A percentile compares a stretch with the other conserved stretches of the same genome.
Conservation (phyloP, 2,113 vertebrate genomes). For the Limanda limanda region DNA sequence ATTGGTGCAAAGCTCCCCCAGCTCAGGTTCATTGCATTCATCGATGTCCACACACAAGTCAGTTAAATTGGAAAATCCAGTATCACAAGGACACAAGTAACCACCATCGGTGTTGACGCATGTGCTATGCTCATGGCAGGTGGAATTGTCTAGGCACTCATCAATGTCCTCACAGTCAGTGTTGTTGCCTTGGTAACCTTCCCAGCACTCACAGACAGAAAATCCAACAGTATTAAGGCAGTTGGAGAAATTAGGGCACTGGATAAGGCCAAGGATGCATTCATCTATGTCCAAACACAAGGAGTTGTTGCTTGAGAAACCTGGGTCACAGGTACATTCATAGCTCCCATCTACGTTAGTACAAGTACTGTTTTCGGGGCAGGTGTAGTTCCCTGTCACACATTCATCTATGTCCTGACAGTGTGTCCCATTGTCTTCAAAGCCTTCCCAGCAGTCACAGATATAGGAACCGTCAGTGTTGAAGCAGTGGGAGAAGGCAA, state of each 20-base stretch:
- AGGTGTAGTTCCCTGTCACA: conserved; percentile 65
- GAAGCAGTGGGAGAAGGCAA: conserved; percentile 75
- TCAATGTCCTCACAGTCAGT: conserved; percentile 79
- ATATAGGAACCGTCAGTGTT: conserved; percentile 82
- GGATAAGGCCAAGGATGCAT: conserved; percentile 66
- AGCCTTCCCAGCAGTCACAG: conserved; percentile 83
- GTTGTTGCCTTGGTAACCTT: conserved; percentile 76
- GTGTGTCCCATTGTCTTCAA: conserved; percentile 70
- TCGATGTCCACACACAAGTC: conserved; percentile 79
- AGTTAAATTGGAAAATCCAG: conserved; percentile 71
- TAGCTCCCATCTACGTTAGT: conserved; percentile 78
- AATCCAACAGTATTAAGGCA: conserved; percentile 82
- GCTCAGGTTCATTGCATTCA: conserved; percentile 72
- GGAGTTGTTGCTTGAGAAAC: conserved; percentile 75
- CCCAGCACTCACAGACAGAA: conserved; percentile 78
- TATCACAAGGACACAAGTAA: conserved; percentile 77
- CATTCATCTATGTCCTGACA: conserved; percentile 85
- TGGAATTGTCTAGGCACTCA: conserved; percentile 76
- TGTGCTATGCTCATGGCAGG: conserved; percentile 77
- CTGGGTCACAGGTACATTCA: conserved; percentile 76
- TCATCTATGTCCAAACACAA: conserved; percentile 84
- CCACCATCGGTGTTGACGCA: conserved; percentile 81
- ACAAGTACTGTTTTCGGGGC: conserved; percentile 80
- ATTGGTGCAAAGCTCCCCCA: conserved; percentile 66
- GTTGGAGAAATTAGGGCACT: conserved; percentile 73